A percentile compares a stretch with the other conserved stretches of the same genome.
phyloP scores from a whole-genome alignment of 1,140 invertebrate genomes.

The Dinoponera quadriceps region DNA sequence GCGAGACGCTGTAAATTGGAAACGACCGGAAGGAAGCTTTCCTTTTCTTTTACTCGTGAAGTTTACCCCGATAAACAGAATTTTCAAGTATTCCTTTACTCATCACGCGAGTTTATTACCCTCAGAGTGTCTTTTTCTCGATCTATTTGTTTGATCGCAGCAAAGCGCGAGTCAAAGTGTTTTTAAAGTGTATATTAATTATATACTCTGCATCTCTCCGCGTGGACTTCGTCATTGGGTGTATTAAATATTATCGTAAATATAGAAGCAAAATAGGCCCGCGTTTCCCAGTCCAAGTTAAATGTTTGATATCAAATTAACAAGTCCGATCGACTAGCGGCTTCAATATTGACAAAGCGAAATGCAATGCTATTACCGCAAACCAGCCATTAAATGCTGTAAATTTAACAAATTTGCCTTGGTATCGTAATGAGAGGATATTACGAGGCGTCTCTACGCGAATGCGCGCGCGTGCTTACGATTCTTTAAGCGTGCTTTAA shows the following conservation, averaged over 20 bases:
- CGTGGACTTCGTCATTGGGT: background rate
- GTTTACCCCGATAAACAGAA: no score
- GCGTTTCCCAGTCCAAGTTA: slow-evolving; percentile 40
- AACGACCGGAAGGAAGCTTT: no score
- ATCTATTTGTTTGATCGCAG: no score
- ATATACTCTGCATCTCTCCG: background rate
- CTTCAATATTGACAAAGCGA: slow-evolving; percentile 59
- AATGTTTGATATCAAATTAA: slow-evolving; percentile 63
- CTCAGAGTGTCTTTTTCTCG: no score
- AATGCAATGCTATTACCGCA: slow-evolving; percentile 59
- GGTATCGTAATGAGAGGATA: slow-evolving; percentile 28
- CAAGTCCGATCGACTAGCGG: slow-evolving; percentile 59
- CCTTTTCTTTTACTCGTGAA: no score
- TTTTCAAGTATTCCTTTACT: no score
- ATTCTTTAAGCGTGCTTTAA: slow-evolving; percentile 5
- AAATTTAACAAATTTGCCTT: slow-evolving; percentile 59
- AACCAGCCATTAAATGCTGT: slow-evolving; percentile 56
- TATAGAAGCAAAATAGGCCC: slow-evolving; percentile 52
- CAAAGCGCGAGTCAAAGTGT: no score
- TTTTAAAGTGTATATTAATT: slow-evolving; percentile 1
- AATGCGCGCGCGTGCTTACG: background rate
- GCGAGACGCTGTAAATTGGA: no score
- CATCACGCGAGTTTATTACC: no score
- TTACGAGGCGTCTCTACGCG: background rate
- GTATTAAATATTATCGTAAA: slow-evolving; percentile 54